Conservation (phyloP, 2,888 invertebrate species). For the Trichacis sp. region DNA sequence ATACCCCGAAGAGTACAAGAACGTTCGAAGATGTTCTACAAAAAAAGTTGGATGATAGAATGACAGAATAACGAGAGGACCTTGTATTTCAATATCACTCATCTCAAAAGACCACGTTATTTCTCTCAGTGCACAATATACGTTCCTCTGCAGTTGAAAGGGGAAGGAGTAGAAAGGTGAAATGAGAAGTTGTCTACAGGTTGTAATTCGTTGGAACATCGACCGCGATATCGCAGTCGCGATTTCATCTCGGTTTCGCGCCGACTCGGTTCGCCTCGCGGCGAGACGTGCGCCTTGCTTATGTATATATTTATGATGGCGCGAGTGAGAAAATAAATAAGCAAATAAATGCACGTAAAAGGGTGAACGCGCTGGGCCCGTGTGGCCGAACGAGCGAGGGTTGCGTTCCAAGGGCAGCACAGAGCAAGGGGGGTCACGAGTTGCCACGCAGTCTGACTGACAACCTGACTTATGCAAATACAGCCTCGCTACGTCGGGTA, state of each 20-base stretch:
- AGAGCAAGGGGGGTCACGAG: conserved; percentile 58
- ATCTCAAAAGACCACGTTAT: too few species aligned
- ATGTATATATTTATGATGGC: conserved; percentile 11
- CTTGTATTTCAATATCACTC: too few species aligned
- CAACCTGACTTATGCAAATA: conserved; percentile 69
- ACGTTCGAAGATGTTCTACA: too few species aligned
- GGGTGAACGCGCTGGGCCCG: conserved; percentile 36
- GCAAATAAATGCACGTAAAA: conserved; percentile 39
- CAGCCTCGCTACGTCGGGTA: conserved; percentile 43
- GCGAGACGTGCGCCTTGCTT: conserved; percentile 19
- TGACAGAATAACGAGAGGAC: too few species aligned
- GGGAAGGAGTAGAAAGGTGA: conserved; percentile 24
- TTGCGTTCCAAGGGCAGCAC: conserved; percentile 41
- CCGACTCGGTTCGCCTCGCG: conserved; percentile 29
- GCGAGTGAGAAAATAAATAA: conserved; percentile 38
- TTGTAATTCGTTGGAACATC: conserved; percentile 12
- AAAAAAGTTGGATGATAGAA: too few species aligned
- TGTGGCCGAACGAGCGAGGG: conserved; percentile 25
- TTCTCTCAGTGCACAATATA: background rate
- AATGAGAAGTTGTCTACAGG: conserved; percentile 28
- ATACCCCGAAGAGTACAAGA: too few species aligned
- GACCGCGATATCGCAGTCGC: conserved; percentile 26
- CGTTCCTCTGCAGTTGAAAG: background rate
- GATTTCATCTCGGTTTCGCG: conserved; percentile 32
- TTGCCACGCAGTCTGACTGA: conserved; percentile 67